Evolutionary conservation across 2,113 vertebrate species (phyloP).

Genomic region (Cyprinus carpio): DNA sequence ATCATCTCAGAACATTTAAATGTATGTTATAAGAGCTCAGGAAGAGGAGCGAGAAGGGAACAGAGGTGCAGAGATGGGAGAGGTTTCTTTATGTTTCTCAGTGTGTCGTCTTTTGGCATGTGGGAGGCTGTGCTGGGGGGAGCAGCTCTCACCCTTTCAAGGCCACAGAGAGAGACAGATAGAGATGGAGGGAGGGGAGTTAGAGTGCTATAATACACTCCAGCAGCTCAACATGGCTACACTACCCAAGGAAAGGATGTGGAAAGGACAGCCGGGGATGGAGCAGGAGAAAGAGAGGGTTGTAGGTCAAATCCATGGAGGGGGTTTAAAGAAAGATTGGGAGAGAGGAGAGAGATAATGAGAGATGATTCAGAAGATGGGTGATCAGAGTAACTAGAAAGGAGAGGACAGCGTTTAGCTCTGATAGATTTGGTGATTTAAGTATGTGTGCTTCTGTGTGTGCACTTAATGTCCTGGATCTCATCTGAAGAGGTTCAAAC

Average conservation of each 20-base stretch:
- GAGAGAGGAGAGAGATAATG: slow-evolving; percentile 21
- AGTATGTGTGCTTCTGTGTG: background rate
- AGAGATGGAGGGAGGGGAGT: slow-evolving; percentile 34
- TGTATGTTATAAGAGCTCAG: slow-evolving; percentile 21
- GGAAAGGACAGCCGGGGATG: background rate
- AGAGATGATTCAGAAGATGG: slow-evolving; percentile 23
- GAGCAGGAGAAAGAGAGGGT: background rate
- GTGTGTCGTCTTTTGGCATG: slow-evolving; percentile 27
- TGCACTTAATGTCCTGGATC: slow-evolving; percentile 40
- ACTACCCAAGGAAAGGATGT: slow-evolving; percentile 5
- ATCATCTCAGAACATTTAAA: background rate
- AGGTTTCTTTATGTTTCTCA: slow-evolving; percentile 43
- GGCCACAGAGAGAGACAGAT: slow-evolving; percentile 27
- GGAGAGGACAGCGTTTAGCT: slow-evolving; percentile 24
- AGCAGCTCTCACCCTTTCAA: slow-evolving; percentile 40
- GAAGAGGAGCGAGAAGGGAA: slow-evolving; percentile 1
- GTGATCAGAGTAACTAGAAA: slow-evolving; percentile 1
- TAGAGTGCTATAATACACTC: slow-evolving; percentile 47
- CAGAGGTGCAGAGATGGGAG: slow-evolving; percentile 16
- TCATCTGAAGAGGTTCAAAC: background rate
- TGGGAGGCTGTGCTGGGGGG: slow-evolving; percentile 37
- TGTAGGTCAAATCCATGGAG: slow-evolving; percentile 27
- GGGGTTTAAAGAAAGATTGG: background rate
- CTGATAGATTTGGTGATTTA: slow-evolving; percentile 17
- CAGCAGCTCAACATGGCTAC: slow-evolving; percentile 18